These are phyloP conservation scores for Cochlearius cochlearius DNA, from an alignment of 2,113 vertebrate species.

Conservation along the genomic window DNA sequence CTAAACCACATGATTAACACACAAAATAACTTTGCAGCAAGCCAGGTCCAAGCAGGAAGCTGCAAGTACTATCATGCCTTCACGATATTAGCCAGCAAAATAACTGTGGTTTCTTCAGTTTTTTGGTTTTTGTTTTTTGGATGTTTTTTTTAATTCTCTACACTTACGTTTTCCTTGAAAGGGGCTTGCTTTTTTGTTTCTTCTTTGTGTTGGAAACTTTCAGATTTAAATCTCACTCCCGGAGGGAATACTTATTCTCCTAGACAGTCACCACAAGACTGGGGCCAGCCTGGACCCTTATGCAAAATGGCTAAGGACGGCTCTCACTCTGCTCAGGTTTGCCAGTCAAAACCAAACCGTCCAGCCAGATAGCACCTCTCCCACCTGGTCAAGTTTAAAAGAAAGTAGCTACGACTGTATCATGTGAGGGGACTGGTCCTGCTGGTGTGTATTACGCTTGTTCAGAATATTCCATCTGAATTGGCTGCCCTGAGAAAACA, in stretches of 20 bases:
- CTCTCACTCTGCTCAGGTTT: neutral
- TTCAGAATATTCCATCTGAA: neutral
- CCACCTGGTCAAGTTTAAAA: neutral
- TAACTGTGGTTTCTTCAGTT: conserved; percentile 59
- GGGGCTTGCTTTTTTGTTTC: neutral
- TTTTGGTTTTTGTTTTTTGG: neutral
- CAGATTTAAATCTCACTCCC: neutral
- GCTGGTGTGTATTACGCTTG: neutral
- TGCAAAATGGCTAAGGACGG: fast-evolving
- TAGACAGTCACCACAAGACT: neutral
- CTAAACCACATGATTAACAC: conserved; percentile 74
- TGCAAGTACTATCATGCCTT: conserved; percentile 66
- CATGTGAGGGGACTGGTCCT: neutral
- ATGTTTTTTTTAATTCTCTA: neutral
- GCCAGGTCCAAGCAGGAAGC: conserved; percentile 69
- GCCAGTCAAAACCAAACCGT: neutral
- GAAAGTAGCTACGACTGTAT: neutral
- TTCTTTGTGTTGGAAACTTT: neutral
- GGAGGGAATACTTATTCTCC: neutral
- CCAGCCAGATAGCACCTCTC: neutral
- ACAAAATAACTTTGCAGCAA: conserved; percentile 65
- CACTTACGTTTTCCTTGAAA: conserved; percentile 48
- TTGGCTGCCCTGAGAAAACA: neutral
- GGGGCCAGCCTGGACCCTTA: neutral
- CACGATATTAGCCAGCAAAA: conserved; percentile 53